phyloP scores from a whole-genome alignment of 2,113 vertebrate genomes.

The Bucco capensis region DNA sequence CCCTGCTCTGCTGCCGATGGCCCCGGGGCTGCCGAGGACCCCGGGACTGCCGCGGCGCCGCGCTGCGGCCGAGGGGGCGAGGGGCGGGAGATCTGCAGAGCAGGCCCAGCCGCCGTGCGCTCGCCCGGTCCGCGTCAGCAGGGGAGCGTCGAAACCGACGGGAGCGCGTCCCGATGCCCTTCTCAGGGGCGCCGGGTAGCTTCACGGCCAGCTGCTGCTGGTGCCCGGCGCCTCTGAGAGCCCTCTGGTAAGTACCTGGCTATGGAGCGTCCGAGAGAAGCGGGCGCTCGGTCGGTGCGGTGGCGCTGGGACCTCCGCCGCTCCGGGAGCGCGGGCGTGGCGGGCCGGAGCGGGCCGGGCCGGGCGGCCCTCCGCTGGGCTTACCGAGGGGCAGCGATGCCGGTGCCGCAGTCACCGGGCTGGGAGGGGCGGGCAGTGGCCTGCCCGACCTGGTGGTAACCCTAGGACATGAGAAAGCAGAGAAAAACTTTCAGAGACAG shows the following conservation, averaged over 20 bases:
- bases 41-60: neutral
- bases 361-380: neutral
- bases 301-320: neutral
- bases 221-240: conserved; percentile 2
- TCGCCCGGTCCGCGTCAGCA: neutral
- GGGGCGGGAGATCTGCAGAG: neutral
- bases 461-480: neutral
- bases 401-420: neutral
- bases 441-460: neutral
- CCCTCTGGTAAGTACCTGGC: conserved; percentile 10
- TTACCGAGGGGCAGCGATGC: neutral
- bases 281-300: neutral
- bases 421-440: neutral
- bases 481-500: neutral
- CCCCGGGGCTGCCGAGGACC: neutral
- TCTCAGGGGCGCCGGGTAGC: neutral
- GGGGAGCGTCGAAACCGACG: neutral
- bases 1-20: neutral
- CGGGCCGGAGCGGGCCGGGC: neutral
- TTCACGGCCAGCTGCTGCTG: conserved; percentile 9
- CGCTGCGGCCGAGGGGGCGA: neutral
- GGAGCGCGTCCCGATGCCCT: neutral
- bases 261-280: neutral
- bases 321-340: neutral
- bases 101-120: neutral